Evolutionary conservation across 2,113 vertebrate genomes (phyloP).

Genomic region (Rattus rattus): DNA sequence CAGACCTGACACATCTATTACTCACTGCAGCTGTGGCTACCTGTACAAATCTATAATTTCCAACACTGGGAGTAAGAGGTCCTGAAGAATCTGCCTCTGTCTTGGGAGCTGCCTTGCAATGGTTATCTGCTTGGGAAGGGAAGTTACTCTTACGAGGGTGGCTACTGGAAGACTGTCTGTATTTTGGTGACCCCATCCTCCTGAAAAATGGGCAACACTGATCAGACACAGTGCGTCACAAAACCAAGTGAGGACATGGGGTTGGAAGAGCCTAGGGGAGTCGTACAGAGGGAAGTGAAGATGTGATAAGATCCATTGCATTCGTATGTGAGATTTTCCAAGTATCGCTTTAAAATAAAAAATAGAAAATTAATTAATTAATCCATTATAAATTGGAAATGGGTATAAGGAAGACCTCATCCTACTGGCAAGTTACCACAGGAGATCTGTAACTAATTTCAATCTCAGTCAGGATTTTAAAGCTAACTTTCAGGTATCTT

Average conservation of each 20-base stretch:
- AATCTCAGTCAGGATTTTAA: neutral
- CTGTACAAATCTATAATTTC: neutral
- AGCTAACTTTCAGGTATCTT: neutral
- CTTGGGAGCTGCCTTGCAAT: neutral
- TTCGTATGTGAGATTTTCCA: neutral
- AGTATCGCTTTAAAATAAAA: neutral
- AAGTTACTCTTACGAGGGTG: neutral
- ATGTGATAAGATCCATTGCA: too few relatives aligned
- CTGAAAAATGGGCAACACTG: too few relatives aligned
- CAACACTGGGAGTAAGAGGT: neutral
- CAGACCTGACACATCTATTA: neutral
- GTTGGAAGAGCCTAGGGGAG: too few relatives aligned
- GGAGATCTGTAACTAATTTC: neutral
- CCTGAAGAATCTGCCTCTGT: too few relatives aligned
- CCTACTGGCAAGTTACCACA: neutral
- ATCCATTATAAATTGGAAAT: neutral
- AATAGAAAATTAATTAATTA: neutral
- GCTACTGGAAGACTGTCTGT: neutral
- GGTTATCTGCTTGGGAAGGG: neutral
- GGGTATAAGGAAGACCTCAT: neutral
- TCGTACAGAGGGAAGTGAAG: neutral
- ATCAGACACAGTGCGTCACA: neutral
- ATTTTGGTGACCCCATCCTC: fast-evolving
- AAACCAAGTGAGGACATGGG: too few relatives aligned
- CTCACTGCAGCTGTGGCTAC: neutral